phyloP scores from a whole-genome alignment of 2,113 vertebrate species.

The Hiodon tergisus region DNA sequence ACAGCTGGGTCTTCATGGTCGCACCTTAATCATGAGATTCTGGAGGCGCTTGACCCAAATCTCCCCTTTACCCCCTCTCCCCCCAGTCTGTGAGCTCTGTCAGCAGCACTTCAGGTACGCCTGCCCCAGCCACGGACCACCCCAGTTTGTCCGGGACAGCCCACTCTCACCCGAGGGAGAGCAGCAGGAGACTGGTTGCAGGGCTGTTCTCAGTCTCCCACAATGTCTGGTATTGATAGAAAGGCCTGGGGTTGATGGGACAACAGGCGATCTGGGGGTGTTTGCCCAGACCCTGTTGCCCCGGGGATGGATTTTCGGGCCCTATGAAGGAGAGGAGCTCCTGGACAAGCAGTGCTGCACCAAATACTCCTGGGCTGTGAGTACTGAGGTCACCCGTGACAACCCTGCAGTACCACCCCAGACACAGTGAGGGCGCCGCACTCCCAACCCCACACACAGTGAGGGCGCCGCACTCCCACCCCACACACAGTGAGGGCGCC shows the following conservation, averaged over 20 bases:
- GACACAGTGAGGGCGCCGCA: not conserved
- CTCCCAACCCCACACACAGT: not conserved
- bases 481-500: too few relatives aligned
- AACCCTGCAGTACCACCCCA: too few relatives aligned
- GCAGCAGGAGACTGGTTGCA: constrained; percentile 28
- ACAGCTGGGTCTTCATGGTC: too few relatives aligned
- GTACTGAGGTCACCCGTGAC: not conserved
- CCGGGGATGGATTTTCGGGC: constrained; percentile 62
- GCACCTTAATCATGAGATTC: too few relatives aligned
- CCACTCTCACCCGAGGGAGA: constrained; percentile 30
- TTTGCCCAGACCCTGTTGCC: constrained; percentile 49
- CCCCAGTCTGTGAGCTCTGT: constrained; percentile 42
- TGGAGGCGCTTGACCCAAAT: too few relatives aligned
- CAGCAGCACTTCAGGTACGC: constrained; percentile 38
- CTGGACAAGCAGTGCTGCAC: constrained; percentile 47
- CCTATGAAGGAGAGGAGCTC: constrained; percentile 55
- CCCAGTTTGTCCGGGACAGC: constrained; percentile 35
- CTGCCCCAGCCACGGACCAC: constrained; percentile 38
- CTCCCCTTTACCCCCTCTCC: too few relatives aligned
- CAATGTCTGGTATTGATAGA: constrained; percentile 40
- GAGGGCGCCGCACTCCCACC: not conserved
- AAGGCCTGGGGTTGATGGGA: constrained; percentile 7
- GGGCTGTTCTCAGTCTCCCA: constrained; percentile 38
- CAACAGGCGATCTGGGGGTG: constrained; percentile 37
- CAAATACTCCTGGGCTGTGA: constrained; percentile 65